Evolutionary conservation across 1,140 invertebrate genomes (phyloP).

Genomic region (Aphis gossypii): DNA sequence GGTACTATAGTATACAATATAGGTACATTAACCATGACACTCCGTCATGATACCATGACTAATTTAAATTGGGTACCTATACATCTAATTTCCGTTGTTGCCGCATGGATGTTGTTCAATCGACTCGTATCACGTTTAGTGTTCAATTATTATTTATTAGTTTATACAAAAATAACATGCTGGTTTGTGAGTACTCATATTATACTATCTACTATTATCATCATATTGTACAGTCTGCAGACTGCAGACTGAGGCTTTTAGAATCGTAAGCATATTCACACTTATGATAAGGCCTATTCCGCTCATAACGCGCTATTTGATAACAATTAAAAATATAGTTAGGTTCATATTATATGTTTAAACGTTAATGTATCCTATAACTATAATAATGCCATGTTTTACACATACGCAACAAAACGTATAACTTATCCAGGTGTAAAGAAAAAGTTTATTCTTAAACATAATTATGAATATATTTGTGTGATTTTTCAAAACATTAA

Average conservation of each 20-base stretch:
- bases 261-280: background rate
- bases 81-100: slow-evolving; percentile 11
- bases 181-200: background rate
- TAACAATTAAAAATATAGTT: background rate
- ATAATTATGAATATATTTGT: no score
- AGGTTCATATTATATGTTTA: background rate
- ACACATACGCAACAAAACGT: background rate
- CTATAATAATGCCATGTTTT: background rate
- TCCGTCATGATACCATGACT: slow-evolving; percentile 2
- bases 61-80: slow-evolving; percentile 13
- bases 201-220: background rate
- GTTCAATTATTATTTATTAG: slow-evolving; percentile 18
- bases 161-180: background rate
- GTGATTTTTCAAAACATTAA: no score
- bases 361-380: background rate
- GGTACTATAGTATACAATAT: background rate
- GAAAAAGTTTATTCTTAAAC: no score
- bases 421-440: no score
- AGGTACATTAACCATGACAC: slow-evolving; percentile 9
- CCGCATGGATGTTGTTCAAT: background rate
- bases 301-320: background rate
- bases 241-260: background rate
- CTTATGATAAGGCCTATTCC: background rate
- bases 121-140: slow-evolving; percentile 8
- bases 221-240: background rate